phyloP scores from a whole-genome alignment of 2,113 vertebrate genomes.

The Silurus glanis region DNA sequence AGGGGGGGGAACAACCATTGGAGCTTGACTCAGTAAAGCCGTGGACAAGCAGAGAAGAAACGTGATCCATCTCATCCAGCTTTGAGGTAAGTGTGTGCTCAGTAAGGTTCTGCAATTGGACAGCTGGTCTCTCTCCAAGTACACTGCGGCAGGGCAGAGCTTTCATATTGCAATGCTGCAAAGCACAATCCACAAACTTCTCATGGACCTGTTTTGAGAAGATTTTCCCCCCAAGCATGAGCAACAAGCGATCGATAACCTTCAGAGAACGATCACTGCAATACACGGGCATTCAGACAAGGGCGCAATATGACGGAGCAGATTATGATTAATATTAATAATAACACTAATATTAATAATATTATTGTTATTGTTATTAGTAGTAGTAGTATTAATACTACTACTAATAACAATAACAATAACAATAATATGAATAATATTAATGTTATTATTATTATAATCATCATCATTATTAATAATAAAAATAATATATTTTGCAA shows the following conservation, averaged over 20 bases:
- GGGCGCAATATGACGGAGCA: neutral
- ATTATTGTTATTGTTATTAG: too few relatives aligned
- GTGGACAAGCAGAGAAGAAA: neutral
- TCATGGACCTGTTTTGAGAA: neutral
- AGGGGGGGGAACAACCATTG: neutral
- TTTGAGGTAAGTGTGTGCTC: neutral
- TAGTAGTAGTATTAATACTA: too few relatives aligned
- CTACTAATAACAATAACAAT: too few relatives aligned
- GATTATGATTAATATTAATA: too few relatives aligned
- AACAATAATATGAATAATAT: too few relatives aligned
- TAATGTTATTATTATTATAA: neutral
- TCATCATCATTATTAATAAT: neutral
- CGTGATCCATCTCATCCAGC: neutral
- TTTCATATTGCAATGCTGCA: neutral
- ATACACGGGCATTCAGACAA: neutral
- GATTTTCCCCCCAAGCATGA: neutral
- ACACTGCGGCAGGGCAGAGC: conserved; percentile 56
- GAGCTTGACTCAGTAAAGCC: neutral
- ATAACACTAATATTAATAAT: neutral
- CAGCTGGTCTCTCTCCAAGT: conserved; percentile 50
- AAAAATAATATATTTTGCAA: too few relatives aligned
- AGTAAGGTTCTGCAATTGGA: conserved; percentile 24
- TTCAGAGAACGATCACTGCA: neutral
- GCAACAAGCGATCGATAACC: conserved; percentile 8
- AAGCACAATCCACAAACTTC: neutral